Evolutionary conservation across 2,113 vertebrate species (phyloP).

Genomic region (Xiphorhynchus elegans): DNA sequence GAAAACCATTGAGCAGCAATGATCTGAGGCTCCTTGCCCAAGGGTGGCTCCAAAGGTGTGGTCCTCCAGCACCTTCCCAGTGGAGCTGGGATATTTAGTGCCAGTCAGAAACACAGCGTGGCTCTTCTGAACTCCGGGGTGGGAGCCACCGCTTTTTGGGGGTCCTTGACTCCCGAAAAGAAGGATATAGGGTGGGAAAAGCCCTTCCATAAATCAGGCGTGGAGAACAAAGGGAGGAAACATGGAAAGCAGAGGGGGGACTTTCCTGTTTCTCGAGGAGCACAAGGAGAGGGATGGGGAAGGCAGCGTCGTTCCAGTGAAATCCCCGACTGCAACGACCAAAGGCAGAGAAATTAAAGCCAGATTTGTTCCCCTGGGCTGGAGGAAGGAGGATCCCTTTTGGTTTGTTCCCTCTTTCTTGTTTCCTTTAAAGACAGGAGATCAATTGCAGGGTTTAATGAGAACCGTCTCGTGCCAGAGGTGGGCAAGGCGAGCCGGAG

Average conservation of each 20-base stretch:
- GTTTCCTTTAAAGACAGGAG: slow-evolving; percentile 49
- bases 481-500: background rate
- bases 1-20: background rate
- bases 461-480: slow-evolving; percentile 42
- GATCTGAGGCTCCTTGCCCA: background rate
- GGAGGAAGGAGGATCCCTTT: slow-evolving; percentile 48
- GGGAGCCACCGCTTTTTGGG: background rate
- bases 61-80: background rate
- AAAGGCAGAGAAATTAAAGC: slow-evolving; percentile 58
- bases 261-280: background rate
- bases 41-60: background rate
- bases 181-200: background rate
- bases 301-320: background rate
- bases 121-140: background rate
- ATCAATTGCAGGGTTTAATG: slow-evolving; percentile 29
- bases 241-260: background rate
- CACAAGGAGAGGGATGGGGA: slow-evolving; percentile 1
- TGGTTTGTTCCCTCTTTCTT: slow-evolving; percentile 53
- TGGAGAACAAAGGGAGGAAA: slow-evolving; percentile 40
- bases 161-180: background rate
- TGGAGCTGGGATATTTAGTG: background rate
- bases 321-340: slow-evolving; percentile 29
- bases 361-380: slow-evolving; percentile 48
- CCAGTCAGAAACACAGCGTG: background rate
- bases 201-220: background rate